Percentiles rank a stretch among this genome's conserved stretches.
Conservation (phyloP, 23 tunicate species). For the Oikopleura vanhoeffeni region DNA sequence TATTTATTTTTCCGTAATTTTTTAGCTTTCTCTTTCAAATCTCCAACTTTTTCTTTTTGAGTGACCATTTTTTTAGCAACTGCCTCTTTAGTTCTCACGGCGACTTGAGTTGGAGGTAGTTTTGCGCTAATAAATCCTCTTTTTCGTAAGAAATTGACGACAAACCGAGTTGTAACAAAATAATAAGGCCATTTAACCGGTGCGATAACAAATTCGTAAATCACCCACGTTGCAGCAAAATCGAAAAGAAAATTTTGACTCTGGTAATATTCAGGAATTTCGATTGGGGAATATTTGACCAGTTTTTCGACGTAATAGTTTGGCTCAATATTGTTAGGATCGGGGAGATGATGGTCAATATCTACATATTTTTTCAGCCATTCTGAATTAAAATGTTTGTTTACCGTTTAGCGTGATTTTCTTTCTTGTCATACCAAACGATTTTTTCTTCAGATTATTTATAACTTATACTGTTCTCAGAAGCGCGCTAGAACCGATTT, state of each 20-base stretch:
- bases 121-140: not conserved
- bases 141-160: not conserved
- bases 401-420: too few relatives aligned
- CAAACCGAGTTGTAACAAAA: not conserved
- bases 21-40: too few relatives aligned
- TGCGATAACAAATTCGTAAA: slow-evolving; percentile 13
- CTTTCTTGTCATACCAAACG: too few relatives aligned
- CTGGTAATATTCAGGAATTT: not conserved
- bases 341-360: not conserved
- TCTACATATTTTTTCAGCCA: not conserved
- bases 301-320: not conserved
- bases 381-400: not conserved
- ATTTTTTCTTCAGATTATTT: too few relatives aligned
- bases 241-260: not conserved
- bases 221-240: not conserved
- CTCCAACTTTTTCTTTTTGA: too few relatives aligned
- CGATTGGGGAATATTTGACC: not conserved
- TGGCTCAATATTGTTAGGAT: not conserved
- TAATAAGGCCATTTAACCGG: slow-evolving; percentile 14
- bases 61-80: too few relatives aligned
- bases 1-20: too few relatives aligned
- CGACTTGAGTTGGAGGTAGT: too few relatives aligned
- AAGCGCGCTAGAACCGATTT: too few relatives aligned
- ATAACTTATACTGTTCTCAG: too few relatives aligned
- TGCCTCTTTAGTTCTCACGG: too few relatives aligned